These are phyloP conservation scores for Conistra vaccinii DNA, from an alignment of 2,888 invertebrate genomes.

Conservation along the genomic window DNA sequence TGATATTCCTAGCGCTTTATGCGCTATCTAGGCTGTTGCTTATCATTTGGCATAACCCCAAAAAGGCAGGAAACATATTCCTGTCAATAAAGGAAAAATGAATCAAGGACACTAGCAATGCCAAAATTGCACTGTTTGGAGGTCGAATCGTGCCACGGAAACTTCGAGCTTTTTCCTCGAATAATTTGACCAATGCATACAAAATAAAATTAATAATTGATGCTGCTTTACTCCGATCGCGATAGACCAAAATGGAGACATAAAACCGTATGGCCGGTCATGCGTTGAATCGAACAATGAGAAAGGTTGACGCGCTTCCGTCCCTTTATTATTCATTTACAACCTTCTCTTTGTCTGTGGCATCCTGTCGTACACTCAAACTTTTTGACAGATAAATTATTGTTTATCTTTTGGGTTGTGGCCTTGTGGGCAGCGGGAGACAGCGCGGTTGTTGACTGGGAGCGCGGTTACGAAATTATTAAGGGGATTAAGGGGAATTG, in stretches of 20 bases:
- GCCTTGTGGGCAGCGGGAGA: constrained; percentile 48
- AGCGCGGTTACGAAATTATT: not conserved
- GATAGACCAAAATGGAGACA: constrained; percentile 72
- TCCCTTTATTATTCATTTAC: constrained; percentile 76
- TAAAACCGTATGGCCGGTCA: constrained; percentile 65
- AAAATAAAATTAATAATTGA: constrained; percentile 40
- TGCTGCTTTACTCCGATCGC: constrained; percentile 43
- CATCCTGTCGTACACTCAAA: constrained; percentile 73
- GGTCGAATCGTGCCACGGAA: not conserved
- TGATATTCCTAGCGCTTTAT: not conserved
- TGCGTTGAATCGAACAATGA: constrained; percentile 75
- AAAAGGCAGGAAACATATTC: not conserved
- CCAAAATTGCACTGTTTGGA: not conserved
- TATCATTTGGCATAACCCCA: too few relatives aligned
- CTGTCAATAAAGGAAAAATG: not conserved
- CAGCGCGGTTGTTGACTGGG: not conserved
- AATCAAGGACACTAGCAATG: not conserved
- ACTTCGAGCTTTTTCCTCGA: not conserved
- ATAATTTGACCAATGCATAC: constrained; percentile 17
- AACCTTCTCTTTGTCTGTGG: constrained; percentile 74
- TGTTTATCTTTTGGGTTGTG: constrained; percentile 66
- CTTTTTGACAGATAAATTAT: constrained; percentile 70
- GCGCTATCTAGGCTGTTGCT: not conserved
- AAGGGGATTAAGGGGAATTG: not conserved
- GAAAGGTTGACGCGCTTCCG: constrained; percentile 76